Percentiles rank a stretch among this genome's conserved stretches.
Evolutionary conservation across 2,888 invertebrate species (phyloP).

Genomic region (Drosophila infuscata): DNA sequence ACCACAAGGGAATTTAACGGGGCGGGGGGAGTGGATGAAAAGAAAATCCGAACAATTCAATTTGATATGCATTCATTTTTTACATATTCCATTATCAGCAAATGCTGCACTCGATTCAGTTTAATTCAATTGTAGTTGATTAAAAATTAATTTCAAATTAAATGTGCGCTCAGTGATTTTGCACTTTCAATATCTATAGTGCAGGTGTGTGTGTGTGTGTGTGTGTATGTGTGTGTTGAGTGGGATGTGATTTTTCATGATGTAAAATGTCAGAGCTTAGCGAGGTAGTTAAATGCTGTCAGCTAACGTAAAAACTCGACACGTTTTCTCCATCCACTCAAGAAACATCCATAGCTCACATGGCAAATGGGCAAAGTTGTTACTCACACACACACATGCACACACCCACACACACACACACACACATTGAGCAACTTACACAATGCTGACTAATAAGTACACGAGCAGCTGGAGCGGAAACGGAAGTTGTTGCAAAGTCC

Average conservation of each 20-base stretch:
- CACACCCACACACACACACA: conserved; percentile 8
- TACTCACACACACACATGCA: conserved; percentile 15
- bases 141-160: conserved; percentile 77
- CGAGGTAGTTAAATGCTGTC: conserved; percentile 48
- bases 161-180: conserved; percentile 69
- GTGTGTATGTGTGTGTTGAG: background rate
- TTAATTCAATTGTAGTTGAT: conserved; percentile 73
- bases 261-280: conserved; percentile 48
- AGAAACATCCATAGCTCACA: conserved; percentile 13
- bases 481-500: conserved; percentile 77
- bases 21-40: conserved; percentile 1
- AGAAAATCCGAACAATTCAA: background rate
- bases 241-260: conserved; percentile 29
- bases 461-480: conserved; percentile 65
- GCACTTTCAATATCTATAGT: conserved; percentile 33
- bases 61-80: conserved; percentile 11
- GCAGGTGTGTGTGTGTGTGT: background rate
- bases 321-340: conserved; percentile 22
- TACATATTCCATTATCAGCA: background rate
- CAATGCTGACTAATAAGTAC: conserved; percentile 62
- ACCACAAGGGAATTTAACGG: background rate
- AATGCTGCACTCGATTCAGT: conserved; percentile 41
- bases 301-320: conserved; percentile 41
- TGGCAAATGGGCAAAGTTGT: conserved; percentile 61
- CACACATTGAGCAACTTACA: conserved; percentile 27